Base-by-base conservation (phyloP, 2,888 invertebrate genomes). In the Erebia aethiops region DNA sequence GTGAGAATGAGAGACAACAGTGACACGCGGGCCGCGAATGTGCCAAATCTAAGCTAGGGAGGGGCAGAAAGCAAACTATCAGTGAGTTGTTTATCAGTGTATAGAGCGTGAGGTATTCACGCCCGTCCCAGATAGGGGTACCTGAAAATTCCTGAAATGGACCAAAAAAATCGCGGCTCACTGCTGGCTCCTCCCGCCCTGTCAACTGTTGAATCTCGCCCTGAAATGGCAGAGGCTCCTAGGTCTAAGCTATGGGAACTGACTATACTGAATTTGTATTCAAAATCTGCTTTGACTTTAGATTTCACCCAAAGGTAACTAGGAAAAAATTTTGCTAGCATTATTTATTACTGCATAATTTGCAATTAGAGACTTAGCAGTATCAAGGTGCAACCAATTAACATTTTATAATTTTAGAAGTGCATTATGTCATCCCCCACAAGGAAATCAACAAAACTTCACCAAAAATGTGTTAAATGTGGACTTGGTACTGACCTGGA, bases 21-120 rank as follows among this genome's bases (percentile, higher is more conserved):
- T 93, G 93, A 93, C 91, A 93, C 93, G 93, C 92, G 92, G 92
- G 93, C 93, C 93, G 91, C 91, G 88, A 91, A 91, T 92, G 92
- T 94, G 93, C 94, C 94, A 93, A 87, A 94, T 94, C 94, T 94
- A 94, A 87, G 94, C 94, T 94, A 94, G 91, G 93, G 92, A 93
- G 91, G 92, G 93, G 93, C 93, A 94, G 88, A 94, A 94, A 94
- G 93, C 93, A 93, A 91, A 93, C 93, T 91, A 90, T 93, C 91
- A 93, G 92, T 93, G 90, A 93, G 87, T 88, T 90, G 89, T 89
- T 86, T 79, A 83, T 85, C 81, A 86, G 82, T 81, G 81, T 82
- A 82, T 82, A 77, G 89, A 90, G 90, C 90, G 90, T 88, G 89
- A 82, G 79, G 81, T 81, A 83, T 76, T 80, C 88, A 88, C 90